These are phyloP conservation scores for Porphyrio hochstetteri DNA, from an alignment of 2,113 vertebrate species.

Conservation along the genomic window DNA sequence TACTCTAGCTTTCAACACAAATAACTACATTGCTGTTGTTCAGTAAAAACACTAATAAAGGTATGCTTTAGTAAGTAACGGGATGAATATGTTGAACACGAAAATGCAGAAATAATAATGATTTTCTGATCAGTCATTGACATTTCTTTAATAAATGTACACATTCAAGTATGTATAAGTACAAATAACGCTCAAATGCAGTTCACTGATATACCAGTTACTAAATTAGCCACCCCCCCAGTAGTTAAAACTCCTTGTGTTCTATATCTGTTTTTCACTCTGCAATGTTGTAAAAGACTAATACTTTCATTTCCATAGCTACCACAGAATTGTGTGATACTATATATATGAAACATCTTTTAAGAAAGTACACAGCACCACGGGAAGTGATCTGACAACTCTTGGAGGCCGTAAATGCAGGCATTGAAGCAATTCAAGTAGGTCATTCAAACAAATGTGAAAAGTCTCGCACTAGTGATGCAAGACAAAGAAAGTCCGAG, in stretches of 20 bases:
- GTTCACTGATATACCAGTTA: neutral
- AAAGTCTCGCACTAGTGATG: neutral
- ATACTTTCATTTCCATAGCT: neutral
- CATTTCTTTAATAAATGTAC: neutral
- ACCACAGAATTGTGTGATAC: neutral
- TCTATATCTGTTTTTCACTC: neutral
- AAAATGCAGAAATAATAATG: neutral
- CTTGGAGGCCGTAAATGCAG: slow-evolving; percentile 3
- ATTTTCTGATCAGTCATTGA: neutral
- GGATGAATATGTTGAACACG: neutral
- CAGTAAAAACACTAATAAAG: neutral
- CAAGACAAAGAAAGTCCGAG: neutral
- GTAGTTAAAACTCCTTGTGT: neutral
- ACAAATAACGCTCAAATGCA: neutral
- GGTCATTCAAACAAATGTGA: neutral
- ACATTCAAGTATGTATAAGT: neutral
- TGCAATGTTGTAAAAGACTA: neutral
- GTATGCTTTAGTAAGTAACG: neutral
- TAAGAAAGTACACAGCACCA: neutral
- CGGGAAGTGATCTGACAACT: neutral
- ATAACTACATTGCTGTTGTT: neutral
- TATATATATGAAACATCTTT: neutral
- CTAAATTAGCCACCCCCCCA: neutral
- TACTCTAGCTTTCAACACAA: neutral
- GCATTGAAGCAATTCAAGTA: neutral